These are phyloP conservation scores for Leptosomus discolor DNA, from an alignment of 2,113 vertebrate genomes.

Conservation along the genomic window DNA sequence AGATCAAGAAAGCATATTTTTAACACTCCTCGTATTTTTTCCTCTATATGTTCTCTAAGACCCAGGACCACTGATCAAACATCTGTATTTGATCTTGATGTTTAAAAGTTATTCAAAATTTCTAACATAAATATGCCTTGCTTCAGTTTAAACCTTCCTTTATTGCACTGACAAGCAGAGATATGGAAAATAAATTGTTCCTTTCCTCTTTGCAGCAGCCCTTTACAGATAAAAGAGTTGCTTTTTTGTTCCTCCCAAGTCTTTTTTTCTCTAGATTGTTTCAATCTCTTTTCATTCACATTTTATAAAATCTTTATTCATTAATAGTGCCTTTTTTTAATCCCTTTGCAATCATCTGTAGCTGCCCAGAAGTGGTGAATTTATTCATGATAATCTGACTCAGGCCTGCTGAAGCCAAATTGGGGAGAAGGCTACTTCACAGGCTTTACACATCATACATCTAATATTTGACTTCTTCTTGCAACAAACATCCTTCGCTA, in stretches of 20 bases:
- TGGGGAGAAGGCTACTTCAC: neutral
- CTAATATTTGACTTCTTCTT: neutral
- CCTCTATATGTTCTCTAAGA: neutral
- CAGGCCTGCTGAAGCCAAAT: neutral
- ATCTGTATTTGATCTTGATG: neutral
- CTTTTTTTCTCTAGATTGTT: neutral
- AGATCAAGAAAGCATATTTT: neutral
- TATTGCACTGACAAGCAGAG: neutral
- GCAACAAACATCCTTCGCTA: neutral
- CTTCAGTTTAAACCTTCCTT: neutral
- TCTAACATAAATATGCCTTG: neutral
- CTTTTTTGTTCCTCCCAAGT: neutral
- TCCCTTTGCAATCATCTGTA: neutral
- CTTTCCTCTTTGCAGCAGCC: neutral
- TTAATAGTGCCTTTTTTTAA: neutral
- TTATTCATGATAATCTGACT: neutral
- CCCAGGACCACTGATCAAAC: neutral
- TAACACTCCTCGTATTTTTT: neutral
- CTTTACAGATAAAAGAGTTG: neutral
- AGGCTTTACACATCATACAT: neutral
- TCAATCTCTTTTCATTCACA: neutral
- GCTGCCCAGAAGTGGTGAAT: neutral
- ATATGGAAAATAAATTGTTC: neutral
- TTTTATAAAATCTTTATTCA: neutral
- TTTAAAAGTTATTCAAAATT: neutral